These are phyloP conservation scores for Falco berigora DNA, from an alignment of 2,797 vertebrate species.

Conservation along the genomic window DNA sequence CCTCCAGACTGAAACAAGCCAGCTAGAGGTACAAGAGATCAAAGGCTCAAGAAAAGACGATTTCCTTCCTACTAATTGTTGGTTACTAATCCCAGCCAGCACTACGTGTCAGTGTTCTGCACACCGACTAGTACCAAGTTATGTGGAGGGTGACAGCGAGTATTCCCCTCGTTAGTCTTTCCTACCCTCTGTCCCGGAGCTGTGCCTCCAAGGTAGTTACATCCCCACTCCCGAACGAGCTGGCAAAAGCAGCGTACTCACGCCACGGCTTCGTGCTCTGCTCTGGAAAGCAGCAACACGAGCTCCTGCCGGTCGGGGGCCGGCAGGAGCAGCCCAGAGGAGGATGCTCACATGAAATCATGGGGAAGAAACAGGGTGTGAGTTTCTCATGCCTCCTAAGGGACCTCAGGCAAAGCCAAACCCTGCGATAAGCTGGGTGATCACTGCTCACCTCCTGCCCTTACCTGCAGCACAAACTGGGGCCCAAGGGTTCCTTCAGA, in stretches of 20 bases:
- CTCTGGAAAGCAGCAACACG: not conserved
- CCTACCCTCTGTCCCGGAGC: not conserved
- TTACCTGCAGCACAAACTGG: rapidly evolving
- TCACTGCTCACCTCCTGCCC: not conserved
- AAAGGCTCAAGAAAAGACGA: not conserved
- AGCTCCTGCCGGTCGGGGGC: too few species aligned
- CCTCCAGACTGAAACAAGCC: not conserved
- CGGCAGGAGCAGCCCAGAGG: too few species aligned
- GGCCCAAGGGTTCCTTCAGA: not conserved
- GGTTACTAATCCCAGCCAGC: not conserved
- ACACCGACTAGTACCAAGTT: rapidly evolving
- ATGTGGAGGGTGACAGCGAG: rapidly evolving
- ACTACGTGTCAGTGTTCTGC: not conserved
- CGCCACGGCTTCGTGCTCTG: rapidly evolving
- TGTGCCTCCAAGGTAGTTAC: too few species aligned
- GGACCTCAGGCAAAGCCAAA: not conserved
- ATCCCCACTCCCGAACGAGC: not conserved
- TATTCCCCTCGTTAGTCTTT: not conserved
- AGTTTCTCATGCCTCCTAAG: too few species aligned
- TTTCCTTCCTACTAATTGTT: not conserved
- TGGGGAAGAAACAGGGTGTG: not conserved
- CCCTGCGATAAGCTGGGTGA: not conserved
- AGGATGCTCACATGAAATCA: not conserved
- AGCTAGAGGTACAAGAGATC: not conserved
- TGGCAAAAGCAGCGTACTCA: not conserved